Evolutionary conservation across 2,797 vertebrate species (phyloP).

Genomic region (Rhyacichthys aspro): DNA sequence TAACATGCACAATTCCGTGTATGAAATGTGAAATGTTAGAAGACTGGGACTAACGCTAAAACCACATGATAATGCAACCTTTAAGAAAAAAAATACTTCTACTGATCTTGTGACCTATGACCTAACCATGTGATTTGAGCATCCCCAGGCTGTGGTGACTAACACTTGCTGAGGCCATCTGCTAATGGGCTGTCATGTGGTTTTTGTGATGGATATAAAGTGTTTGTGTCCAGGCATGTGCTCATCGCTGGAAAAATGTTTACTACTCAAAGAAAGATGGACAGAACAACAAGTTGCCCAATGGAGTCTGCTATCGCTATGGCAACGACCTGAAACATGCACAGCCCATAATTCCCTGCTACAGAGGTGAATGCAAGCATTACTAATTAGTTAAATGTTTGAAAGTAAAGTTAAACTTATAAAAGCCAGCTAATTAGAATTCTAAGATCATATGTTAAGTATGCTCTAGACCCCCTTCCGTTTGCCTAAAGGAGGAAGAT

Average conservation of each 20-base stretch:
- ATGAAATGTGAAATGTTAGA: no score
- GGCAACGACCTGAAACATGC: slow-evolving; percentile 77
- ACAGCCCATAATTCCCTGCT: slow-evolving; percentile 85
- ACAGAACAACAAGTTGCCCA: slow-evolving; percentile 86
- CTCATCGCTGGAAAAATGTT: slow-evolving; percentile 96
- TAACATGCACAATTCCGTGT: no score
- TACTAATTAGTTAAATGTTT: not conserved
- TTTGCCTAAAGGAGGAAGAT: no score
- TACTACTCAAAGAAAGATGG: slow-evolving; percentile 78
- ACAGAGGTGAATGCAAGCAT: slow-evolving; percentile 79
- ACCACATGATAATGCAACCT: no score
- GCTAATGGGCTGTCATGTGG: not conserved
- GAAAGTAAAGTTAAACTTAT: no score
- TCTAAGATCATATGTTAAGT: no score
- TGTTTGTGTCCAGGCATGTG: slow-evolving; percentile 85
- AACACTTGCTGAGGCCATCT: no score
- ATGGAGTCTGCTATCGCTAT: slow-evolving; percentile 88
- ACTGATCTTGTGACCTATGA: no score
- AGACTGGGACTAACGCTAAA: no score
- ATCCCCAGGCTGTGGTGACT: not conserved
- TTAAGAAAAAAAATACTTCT: no score
- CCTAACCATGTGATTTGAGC: not conserved
- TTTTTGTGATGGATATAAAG: slow-evolving; percentile 11
- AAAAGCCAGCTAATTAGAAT: no score
- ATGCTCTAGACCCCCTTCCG: no score